These are phyloP conservation scores for Chaetodon trifasciatus DNA, from an alignment of 2,797 vertebrate genomes.

Conservation along the genomic window DNA sequence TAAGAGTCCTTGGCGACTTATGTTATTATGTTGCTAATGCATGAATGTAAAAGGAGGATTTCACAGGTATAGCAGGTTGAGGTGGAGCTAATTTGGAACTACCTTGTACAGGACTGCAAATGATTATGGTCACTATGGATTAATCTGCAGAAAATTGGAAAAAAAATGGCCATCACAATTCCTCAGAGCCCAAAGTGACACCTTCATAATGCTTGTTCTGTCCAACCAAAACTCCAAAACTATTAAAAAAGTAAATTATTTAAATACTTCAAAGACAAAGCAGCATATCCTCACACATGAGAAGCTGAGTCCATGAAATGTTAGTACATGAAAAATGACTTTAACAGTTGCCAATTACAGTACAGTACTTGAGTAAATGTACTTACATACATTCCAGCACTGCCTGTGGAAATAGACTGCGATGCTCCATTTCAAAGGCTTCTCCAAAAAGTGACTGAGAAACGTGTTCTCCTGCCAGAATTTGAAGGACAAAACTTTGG, in stretches of 20 bases:
- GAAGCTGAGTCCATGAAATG: background rate
- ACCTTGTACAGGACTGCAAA: background rate
- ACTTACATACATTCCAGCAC: background rate
- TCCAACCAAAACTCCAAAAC: background rate
- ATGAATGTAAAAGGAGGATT: too few species aligned
- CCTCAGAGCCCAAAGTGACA: background rate
- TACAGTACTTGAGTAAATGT: background rate
- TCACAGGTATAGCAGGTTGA: too few species aligned
- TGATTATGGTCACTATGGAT: background rate
- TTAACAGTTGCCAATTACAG: too few species aligned
- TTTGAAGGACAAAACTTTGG: conserved; percentile 7
- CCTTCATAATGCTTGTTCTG: too few species aligned
- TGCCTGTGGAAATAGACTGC: background rate
- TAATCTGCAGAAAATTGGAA: background rate
- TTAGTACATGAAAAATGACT: background rate
- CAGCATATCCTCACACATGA: background rate
- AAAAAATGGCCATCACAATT: too few species aligned
- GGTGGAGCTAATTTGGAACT: background rate
- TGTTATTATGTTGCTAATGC: too few species aligned
- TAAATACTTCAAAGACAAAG: background rate
- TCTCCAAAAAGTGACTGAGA: background rate
- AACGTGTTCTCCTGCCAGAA: background rate
- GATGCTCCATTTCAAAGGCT: conserved; percentile 21
- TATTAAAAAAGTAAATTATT: background rate
- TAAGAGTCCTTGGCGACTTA: too few species aligned